Percentiles rank a stretch among this genome's conserved stretches.
These are phyloP conservation scores for Slavum lentiscoides DNA, from an alignment of 2,888 invertebrate species.

Conservation along the genomic window DNA sequence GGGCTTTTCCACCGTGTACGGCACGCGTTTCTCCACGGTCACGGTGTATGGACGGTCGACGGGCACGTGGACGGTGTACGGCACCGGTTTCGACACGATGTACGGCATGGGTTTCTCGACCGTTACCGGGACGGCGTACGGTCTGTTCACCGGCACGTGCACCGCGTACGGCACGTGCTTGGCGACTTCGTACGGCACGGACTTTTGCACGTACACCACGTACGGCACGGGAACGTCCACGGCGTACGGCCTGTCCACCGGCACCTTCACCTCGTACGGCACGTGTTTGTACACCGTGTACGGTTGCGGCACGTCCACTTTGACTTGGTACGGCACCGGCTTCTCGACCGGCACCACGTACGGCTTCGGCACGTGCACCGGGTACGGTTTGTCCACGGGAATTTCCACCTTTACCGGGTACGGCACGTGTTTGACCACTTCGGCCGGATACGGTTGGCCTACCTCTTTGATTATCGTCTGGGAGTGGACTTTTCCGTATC, in stretches of 20 bases:
- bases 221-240: constrained; percentile 55
- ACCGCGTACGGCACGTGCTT: constrained; percentile 58
- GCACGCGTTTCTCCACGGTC: constrained; percentile 40
- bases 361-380: constrained; percentile 58
- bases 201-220: constrained; percentile 55
- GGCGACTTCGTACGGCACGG: constrained; percentile 56
- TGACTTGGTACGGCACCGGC: constrained; percentile 55
- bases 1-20: constrained; percentile 58
- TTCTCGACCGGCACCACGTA: constrained; percentile 58
- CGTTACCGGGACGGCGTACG: constrained; percentile 64
- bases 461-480: constrained; percentile 55
- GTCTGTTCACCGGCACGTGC: constrained; percentile 62
- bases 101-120: constrained; percentile 71
- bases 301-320: constrained; percentile 55
- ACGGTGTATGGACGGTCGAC: constrained; percentile 56
- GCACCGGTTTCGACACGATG: constrained; percentile 50
- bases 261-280: constrained; percentile 72
- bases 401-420: constrained; percentile 59
- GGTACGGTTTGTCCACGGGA: constrained; percentile 57
- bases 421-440: constrained; percentile 57
- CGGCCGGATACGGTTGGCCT: constrained; percentile 57
- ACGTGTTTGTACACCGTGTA: constrained; percentile 68
- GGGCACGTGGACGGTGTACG: constrained; percentile 55
- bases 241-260: constrained; percentile 55
- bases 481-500: constrained; percentile 39